Percentiles rank a stretch among this genome's conserved stretches.
Conservation (phyloP, 2,888 invertebrate species). For the Xanthia togata region DNA sequence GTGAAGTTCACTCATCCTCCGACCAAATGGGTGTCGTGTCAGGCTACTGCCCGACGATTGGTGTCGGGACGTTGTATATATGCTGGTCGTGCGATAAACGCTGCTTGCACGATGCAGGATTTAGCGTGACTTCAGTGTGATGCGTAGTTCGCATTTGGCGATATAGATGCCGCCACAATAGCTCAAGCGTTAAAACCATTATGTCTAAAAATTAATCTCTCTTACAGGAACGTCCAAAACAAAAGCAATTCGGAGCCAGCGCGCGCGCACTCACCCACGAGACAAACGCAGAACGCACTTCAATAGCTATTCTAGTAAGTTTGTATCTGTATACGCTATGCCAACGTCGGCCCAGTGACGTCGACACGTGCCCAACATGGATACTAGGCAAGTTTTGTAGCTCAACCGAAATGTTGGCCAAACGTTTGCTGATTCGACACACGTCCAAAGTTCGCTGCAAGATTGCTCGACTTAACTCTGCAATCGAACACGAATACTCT, state of each 20-base stretch:
- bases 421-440: conserved; percentile 29
- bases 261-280: conserved; percentile 80
- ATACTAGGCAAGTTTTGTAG: conserved; percentile 15
- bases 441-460: conserved; percentile 31
- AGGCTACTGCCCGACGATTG: too few relatives aligned
- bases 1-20: too few relatives aligned
- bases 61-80: too few relatives aligned
- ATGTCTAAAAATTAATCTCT: background rate
- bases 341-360: conserved; percentile 46
- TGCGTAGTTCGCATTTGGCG: too few relatives aligned
- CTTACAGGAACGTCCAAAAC: conserved; percentile 77
- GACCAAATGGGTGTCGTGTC: too few relatives aligned
- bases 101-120: too few relatives aligned
- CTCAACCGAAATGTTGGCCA: conserved; percentile 33
- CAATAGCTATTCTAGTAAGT: conserved; percentile 56
- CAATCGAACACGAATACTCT: conserved; percentile 42
- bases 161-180: too few relatives aligned
- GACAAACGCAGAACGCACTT: conserved; percentile 65
- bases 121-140: too few relatives aligned
- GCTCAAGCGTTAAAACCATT: background rate
- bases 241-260: conserved; percentile 78
- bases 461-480: conserved; percentile 61
- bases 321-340: conserved; percentile 39
- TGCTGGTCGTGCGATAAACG: too few relatives aligned
- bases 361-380: conserved; percentile 28